phyloP scores from a whole-genome alignment of 1,140 invertebrate species.

The Asobara japonica region DNA sequence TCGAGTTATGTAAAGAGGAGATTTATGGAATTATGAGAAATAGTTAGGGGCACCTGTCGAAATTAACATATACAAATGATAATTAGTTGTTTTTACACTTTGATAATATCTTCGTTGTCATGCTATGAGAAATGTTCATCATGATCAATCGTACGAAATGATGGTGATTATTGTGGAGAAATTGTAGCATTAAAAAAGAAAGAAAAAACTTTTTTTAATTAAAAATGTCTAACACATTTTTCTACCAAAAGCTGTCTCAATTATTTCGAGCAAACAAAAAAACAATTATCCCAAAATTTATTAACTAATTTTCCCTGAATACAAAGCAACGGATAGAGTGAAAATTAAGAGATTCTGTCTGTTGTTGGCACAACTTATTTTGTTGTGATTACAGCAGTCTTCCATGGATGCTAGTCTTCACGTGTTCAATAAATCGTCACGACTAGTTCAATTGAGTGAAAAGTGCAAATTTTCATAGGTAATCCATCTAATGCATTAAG shows the following conservation, averaged over 20 bases:
- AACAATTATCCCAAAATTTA: background rate
- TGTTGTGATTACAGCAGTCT: conserved; percentile 68
- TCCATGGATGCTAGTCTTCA: conserved; percentile 60
- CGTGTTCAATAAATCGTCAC: conserved; percentile 65
- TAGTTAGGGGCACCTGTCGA: no score
- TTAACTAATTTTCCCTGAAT: background rate
- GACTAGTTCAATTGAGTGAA: conserved; percentile 66
- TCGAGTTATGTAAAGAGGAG: no score
- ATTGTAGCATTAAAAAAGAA: conserved; percentile 39
- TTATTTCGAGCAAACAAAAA: conserved; percentile 23
- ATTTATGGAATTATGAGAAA: no score
- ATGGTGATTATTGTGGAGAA: conserved; percentile 15
- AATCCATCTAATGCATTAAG: conserved; percentile 65
- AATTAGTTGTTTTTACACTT: no score
- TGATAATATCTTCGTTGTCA: no score
- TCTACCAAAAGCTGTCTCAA: conserved; percentile 29
- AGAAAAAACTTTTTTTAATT: conserved; percentile 16
- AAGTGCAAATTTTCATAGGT: conserved; percentile 63
- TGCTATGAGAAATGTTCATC: conserved; percentile 15
- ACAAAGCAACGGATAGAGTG: background rate
- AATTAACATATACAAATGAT: no score
- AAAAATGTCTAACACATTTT: conserved; percentile 29
- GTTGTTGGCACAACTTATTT: conserved; percentile 68
- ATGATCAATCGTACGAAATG: background rate
- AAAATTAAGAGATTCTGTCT: conserved; percentile 39